Evolutionary conservation across 2,113 vertebrate genomes (phyloP).

Genomic region (Podocnemis expansa): DNA sequence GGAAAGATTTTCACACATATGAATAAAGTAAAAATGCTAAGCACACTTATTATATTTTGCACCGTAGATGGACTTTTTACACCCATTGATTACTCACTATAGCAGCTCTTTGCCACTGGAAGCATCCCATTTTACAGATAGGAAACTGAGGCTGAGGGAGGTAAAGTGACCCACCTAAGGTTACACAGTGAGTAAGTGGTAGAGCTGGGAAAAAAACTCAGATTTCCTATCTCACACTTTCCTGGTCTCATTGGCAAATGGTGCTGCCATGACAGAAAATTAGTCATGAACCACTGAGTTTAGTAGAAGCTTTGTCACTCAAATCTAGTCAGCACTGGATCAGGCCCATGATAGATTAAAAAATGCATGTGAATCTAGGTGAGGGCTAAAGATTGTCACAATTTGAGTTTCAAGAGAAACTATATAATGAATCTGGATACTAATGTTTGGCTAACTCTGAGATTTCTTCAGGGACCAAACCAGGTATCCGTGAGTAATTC

Average conservation of each 20-base stretch:
- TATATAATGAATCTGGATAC: background rate
- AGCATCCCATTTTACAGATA: background rate
- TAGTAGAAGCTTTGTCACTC: background rate
- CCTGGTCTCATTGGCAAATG: too few relatives aligned
- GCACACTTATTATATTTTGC: background rate
- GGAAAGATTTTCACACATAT: background rate
- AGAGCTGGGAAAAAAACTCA: background rate
- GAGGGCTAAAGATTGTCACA: background rate
- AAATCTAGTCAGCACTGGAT: background rate
- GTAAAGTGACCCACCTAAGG: background rate
- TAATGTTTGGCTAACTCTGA: background rate
- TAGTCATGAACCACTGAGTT: background rate
- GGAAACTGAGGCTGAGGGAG: background rate
- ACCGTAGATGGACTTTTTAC: background rate
- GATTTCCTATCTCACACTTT: background rate
- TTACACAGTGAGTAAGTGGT: background rate
- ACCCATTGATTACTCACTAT: background rate
- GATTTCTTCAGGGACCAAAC: background rate
- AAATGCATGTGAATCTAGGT: background rate
- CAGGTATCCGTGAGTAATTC: background rate
- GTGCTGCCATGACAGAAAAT: background rate
- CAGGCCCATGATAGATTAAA: background rate
- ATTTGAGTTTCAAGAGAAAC: background rate
- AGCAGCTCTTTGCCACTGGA: background rate
- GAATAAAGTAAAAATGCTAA: background rate